Evolutionary conservation across 2,113 vertebrate genomes (phyloP).

Genomic region (Heterotis niloticus): DNA sequence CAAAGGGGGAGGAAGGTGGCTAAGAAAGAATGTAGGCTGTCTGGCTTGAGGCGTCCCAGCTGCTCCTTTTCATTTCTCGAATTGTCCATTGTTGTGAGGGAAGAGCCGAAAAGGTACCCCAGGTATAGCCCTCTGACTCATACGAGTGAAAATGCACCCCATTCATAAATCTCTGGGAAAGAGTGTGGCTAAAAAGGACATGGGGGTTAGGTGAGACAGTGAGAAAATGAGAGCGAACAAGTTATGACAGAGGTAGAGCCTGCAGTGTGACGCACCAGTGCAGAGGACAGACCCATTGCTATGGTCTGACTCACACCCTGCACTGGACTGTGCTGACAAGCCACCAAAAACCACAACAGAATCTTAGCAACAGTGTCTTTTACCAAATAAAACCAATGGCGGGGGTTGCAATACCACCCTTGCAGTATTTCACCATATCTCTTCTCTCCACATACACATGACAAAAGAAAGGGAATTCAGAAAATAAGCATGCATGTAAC

Average conservation of each 20-base stretch:
- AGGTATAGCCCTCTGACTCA: conserved; percentile 50
- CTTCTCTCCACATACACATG: too few relatives aligned
- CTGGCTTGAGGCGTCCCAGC: conserved; percentile 35
- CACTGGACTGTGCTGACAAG: conserved; percentile 16
- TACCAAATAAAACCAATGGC: background rate
- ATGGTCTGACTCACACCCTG: conserved; percentile 18
- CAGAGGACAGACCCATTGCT: background rate
- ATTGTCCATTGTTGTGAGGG: background rate
- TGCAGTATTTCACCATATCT: background rate
- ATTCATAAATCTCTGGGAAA: conserved; percentile 27
- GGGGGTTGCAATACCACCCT: background rate
- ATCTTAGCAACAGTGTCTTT: conserved; percentile 58
- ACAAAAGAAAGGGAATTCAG: too few relatives aligned
- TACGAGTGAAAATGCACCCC: conserved; percentile 18
- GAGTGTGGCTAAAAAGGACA: background rate
- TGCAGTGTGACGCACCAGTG: conserved; percentile 19
- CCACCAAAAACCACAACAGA: conserved; percentile 24
- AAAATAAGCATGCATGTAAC: too few relatives aligned
- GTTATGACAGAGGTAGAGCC: conserved; percentile 10
- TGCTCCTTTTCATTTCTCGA: conserved; percentile 11
- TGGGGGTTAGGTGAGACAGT: background rate
- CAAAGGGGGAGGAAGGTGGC: background rate
- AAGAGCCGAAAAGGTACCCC: conserved; percentile 22
- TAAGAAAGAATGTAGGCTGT: background rate
- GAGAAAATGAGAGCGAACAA: background rate